phyloP scores from a whole-genome alignment of 2,797 vertebrate genomes.

The Sebastes iracundus region DNA sequence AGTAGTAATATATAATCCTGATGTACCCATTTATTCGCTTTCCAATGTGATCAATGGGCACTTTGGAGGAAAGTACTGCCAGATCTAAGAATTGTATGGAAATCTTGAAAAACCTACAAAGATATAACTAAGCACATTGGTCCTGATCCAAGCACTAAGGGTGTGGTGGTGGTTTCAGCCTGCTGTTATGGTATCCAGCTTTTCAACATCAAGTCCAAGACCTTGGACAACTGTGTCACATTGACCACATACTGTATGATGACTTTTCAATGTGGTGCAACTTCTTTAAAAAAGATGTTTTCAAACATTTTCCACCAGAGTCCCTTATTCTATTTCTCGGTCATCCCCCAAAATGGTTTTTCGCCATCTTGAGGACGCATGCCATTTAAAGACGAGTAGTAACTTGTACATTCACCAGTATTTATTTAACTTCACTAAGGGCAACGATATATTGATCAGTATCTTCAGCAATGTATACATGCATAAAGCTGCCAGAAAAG shows the following conservation, averaged over 20 bases:
- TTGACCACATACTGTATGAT: conserved; percentile 25
- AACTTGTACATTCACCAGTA: not conserved
- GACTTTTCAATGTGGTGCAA: conserved; percentile 34
- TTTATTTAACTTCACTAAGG: not conserved
- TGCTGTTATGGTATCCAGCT: conserved; percentile 33
- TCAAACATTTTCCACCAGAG: not conserved
- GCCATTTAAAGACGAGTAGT: not conserved
- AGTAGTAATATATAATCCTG: not conserved
- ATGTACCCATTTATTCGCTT: not conserved
- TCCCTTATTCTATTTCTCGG: not conserved
- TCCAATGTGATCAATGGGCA: not conserved
- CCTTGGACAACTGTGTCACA: conserved; percentile 15
- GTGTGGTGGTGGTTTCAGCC: conserved; percentile 47
- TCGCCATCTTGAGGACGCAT: not conserved
- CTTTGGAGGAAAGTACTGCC: not conserved
- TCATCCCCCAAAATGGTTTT: not conserved
- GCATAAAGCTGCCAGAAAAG: not conserved
- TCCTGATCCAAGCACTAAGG: conserved; percentile 19
- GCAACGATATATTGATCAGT: not conserved
- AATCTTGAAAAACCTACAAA: not conserved
- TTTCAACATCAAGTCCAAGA: conserved; percentile 36
- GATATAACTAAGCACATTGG: not conserved
- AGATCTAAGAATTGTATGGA: not conserved
- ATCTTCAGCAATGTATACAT: not conserved
- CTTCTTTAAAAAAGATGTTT: not conserved